phyloP scores from a whole-genome alignment of 2,113 vertebrate genomes.

The Entomyzon cyanotis region DNA sequence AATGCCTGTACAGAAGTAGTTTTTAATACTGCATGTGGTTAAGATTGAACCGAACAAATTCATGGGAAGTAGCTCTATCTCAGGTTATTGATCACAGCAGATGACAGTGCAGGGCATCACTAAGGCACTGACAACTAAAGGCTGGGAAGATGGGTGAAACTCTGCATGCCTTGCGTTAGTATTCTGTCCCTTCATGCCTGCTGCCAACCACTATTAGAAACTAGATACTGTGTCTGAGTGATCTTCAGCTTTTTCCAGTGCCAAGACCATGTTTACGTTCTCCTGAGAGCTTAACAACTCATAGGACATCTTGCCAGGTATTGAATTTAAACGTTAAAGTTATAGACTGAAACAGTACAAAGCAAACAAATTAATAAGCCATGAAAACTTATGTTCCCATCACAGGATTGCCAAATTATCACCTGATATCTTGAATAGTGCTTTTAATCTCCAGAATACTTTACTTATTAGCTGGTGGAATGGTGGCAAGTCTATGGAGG shows the following conservation, averaged over 20 bases:
- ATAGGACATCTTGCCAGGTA: neutral
- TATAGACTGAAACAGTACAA: neutral
- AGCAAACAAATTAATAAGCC: conserved; percentile 26
- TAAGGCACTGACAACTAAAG: neutral
- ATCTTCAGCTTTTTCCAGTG: neutral
- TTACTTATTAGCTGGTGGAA: conserved; percentile 21
- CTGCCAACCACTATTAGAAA: neutral
- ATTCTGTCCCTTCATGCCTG: neutral
- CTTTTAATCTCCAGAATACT: conserved; percentile 41
- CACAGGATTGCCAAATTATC: conserved; percentile 44
- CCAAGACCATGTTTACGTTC: neutral
- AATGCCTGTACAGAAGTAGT: neutral
- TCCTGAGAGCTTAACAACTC: neutral
- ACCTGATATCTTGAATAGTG: neutral
- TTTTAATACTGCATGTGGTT: neutral
- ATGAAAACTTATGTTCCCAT: neutral
- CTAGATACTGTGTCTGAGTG: neutral
- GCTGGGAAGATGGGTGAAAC: neutral
- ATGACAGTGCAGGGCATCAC: neutral
- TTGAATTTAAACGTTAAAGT: neutral
- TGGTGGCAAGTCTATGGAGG: neutral
- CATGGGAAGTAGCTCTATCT: neutral
- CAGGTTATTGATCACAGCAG: neutral
- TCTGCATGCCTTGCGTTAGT: neutral
- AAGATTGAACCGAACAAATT: neutral